Base-by-base conservation (phyloP, 2,888 invertebrate genomes). In the Podabrus alpinus region DNA sequence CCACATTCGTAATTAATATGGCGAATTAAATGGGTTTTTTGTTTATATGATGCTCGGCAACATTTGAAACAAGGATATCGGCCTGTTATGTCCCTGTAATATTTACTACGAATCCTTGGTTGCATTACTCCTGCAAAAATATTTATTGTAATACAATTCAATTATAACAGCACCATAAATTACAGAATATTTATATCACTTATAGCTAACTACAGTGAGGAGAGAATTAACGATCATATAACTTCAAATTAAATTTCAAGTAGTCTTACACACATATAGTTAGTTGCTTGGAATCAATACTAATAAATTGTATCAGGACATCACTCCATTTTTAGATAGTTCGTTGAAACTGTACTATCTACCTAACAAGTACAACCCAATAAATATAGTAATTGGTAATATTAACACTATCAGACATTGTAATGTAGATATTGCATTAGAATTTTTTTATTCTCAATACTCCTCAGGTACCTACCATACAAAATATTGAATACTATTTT, bases 1-100 rank as follows among this genome's bases (percentile, higher is more conserved):
- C 92, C 91, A 85, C 95, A 95, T 86, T 94, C 94, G 87, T 93
- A 89, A 74, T 89, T 88, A 79, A 90, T 82, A 80, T 92, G 92
- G 13, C 91, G 88, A 75, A 88, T 88, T 80, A 92, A 86, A 81
- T 91, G 91, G 80, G 90, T 89, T 77, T 90, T 88, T 85, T 91
- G 90, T 64, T 90, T 89, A 82, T 92, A 92, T 61, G 86, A 86
- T 80, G 90, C 91, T 64, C 62, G 13, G 62, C 88, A 87, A 82
- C 92, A 92, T n/a, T 87, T 88, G 0, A 88, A 88, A 81, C 91
- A 91, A 29, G 88, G 84, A 75, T 77, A 82, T 15, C 82, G 73
- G 60, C 78, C 74, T 25, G 45, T 25, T 68, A 71, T 68, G 19
- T 76, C 66, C 66, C 10, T 24, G 11, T 62, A 15, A 59, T 74